A percentile compares a stretch with the other conserved stretches of the same genome.
These are phyloP conservation scores for Oreochromis grahami DNA, from an alignment of 2,797 vertebrate species.

Conservation along the genomic window DNA sequence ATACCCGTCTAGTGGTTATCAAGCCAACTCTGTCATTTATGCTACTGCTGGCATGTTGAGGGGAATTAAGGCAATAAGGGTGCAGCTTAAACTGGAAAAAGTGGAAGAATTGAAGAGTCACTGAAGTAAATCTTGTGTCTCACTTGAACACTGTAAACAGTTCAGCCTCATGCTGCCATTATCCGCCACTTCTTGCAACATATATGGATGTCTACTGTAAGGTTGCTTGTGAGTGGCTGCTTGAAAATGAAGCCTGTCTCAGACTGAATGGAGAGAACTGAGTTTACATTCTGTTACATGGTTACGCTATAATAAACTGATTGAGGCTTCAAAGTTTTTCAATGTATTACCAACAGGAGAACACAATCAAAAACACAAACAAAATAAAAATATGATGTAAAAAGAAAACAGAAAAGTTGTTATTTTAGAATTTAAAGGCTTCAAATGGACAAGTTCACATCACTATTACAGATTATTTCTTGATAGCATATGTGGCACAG, in stretches of 20 bases:
- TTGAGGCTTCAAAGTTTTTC: too few relatives aligned
- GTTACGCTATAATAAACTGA: not conserved
- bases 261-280: not conserved
- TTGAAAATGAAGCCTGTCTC: not conserved
- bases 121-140: not conserved
- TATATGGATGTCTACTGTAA: not conserved
- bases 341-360: not conserved
- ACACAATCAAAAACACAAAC: not conserved
- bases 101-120: not conserved
- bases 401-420: not conserved
- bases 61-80: not conserved
- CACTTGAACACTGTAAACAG: not conserved
- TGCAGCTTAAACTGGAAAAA: not conserved
- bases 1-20: conserved; percentile 1
- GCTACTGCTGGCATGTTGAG: not conserved
- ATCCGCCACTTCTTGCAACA: not conserved
- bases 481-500: not conserved
- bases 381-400: not conserved
- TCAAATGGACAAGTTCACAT: too few relatives aligned
- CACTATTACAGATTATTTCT: not conserved
- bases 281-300: not conserved
- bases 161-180: not conserved
- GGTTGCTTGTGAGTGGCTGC: not conserved
- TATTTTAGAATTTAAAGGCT: too few relatives aligned
- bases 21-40: not conserved